These are phyloP conservation scores for Pelobates fuscus DNA, from an alignment of 2,113 vertebrate genomes.

Conservation along the genomic window DNA sequence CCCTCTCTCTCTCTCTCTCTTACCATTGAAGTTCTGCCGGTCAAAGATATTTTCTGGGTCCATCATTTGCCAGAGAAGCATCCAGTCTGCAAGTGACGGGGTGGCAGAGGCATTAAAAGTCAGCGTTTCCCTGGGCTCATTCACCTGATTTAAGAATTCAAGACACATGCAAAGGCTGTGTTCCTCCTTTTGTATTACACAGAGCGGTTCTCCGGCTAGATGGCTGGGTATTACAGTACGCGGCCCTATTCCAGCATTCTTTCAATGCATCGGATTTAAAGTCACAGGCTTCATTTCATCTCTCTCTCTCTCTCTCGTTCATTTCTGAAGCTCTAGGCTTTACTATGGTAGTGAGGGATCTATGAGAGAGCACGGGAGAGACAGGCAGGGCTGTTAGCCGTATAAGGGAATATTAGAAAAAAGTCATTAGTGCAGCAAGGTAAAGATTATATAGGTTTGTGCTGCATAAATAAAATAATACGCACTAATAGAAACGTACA, in stretches of 20 bases:
- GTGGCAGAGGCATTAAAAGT: too few species aligned
- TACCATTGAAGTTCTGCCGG: conserved; percentile 76
- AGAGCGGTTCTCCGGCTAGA: conserved; percentile 73
- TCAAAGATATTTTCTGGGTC: conserved; percentile 70
- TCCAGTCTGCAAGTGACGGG: conserved; percentile 68
- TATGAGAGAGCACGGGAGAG: not conserved
- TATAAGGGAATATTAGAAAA: too few species aligned
- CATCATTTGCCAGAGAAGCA: conserved; percentile 69
- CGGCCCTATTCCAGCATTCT: conserved; percentile 71
- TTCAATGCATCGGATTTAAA: conserved; percentile 76
- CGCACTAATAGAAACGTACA: too few species aligned
- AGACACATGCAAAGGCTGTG: conserved; percentile 69
- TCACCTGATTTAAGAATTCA: conserved; percentile 74
- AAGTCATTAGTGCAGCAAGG: too few species aligned
- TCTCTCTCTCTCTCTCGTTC: conserved; percentile 46
- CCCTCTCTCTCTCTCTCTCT: conserved; percentile 51
- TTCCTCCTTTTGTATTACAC: conserved; percentile 75
- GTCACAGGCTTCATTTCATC: conserved; percentile 69
- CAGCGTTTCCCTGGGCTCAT: conserved; percentile 64
- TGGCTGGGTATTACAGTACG: conserved; percentile 72
- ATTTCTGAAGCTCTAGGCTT: not conserved
- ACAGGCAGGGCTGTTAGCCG: too few species aligned
- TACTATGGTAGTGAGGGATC: not conserved
- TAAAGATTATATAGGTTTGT: too few species aligned
- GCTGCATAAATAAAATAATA: too few species aligned